Conservation (phyloP, 2,888 invertebrate species). For the Gymnocheta viridis region DNA sequence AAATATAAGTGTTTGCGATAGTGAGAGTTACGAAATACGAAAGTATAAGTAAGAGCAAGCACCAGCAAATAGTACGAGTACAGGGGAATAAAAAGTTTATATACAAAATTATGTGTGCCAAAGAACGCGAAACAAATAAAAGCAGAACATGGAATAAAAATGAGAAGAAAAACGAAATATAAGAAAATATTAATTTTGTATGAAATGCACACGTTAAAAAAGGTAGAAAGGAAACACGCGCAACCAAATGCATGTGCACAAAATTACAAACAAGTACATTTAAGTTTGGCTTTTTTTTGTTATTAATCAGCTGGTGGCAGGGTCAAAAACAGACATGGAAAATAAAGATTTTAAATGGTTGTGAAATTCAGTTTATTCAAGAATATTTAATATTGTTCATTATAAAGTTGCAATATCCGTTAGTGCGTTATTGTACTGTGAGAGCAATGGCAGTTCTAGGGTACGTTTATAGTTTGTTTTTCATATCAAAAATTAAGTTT, state of each 20-base stretch:
- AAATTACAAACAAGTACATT: background rate
- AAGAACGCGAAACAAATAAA: constrained; percentile 40
- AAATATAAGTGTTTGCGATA: constrained; percentile 65
- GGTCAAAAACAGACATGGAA: constrained; percentile 19
- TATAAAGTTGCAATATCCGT: too few relatives aligned
- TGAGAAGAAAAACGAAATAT: constrained; percentile 16
- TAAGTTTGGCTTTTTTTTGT: background rate
- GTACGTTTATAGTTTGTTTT: too few relatives aligned
- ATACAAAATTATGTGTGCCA: constrained; percentile 43
- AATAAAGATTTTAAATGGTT: background rate
- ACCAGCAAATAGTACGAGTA: constrained; percentile 24
- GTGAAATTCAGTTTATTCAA: background rate
- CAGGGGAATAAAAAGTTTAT: background rate
- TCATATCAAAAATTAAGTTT: too few relatives aligned
- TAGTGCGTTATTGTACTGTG: too few relatives aligned
- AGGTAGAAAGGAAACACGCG: constrained; percentile 13
- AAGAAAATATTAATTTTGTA: constrained; percentile 7
- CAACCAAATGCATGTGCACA: constrained; percentile 1
- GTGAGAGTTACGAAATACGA: constrained; percentile 66
- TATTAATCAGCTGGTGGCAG: constrained; percentile 61
- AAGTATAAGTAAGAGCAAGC: constrained; percentile 48
- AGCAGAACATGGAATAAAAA: constrained; percentile 41
- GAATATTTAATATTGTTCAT: too few relatives aligned
- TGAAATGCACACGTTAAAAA: constrained; percentile 18
- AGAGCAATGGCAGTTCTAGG: too few relatives aligned